Evolutionary conservation across 2,113 vertebrate species (phyloP).

Genomic region (Cygnus atratus): DNA sequence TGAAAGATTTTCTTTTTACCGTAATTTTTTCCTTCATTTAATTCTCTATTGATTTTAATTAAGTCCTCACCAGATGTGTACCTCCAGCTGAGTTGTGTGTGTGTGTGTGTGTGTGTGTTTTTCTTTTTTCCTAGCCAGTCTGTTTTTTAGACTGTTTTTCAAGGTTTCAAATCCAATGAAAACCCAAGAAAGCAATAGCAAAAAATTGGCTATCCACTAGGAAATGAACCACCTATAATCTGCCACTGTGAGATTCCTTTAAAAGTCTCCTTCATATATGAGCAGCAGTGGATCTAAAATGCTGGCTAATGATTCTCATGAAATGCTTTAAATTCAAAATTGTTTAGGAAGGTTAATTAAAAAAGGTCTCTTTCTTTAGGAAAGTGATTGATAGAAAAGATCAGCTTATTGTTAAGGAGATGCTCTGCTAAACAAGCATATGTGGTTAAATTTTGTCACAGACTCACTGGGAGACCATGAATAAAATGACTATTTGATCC

Average conservation of each 20-base stretch:
- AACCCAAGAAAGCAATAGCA: neutral
- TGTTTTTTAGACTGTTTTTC: neutral
- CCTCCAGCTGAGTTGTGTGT: neutral
- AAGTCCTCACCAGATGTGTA: neutral
- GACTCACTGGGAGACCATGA: neutral
- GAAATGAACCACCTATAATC: neutral
- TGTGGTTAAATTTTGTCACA: neutral
- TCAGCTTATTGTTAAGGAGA: neutral
- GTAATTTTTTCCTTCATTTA: neutral
- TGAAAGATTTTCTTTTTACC: neutral
- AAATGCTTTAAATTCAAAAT: neutral
- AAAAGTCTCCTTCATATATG: neutral
- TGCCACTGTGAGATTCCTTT: neutral
- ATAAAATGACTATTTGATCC: neutral
- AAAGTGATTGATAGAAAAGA: neutral
- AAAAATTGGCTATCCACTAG: neutral
- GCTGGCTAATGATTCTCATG: neutral
- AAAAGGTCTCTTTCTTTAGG: neutral
- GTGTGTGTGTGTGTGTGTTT: too few relatives aligned
- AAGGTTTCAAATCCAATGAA: neutral
- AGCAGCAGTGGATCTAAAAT: neutral
- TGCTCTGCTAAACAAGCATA: neutral
- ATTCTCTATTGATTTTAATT: conserved; percentile 22
- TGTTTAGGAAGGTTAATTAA: neutral
- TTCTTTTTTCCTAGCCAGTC: neutral